Percentiles rank a stretch among this genome's conserved stretches.
Conservation (phyloP, 1,140 invertebrate species). For the Pseudomyrmex dendroicus region DNA sequence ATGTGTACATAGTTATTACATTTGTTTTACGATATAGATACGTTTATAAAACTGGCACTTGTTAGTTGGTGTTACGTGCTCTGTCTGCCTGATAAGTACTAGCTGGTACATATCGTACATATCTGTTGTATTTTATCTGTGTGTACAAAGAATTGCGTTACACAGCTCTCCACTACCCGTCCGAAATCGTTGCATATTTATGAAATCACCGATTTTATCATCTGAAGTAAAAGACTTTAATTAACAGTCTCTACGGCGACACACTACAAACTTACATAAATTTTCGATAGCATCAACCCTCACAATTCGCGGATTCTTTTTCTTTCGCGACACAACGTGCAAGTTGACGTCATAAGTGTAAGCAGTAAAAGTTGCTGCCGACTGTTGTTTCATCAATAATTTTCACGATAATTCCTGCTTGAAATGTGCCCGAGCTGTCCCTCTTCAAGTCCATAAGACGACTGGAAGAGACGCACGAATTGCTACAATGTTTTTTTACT, state of each 20-base stretch:
- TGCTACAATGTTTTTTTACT: too few species aligned
- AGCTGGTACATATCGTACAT: slow-evolving; percentile 45
- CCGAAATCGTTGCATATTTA: slow-evolving; percentile 67
- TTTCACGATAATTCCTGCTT: not conserved
- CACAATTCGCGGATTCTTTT: not conserved
- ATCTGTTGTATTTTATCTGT: slow-evolving; percentile 52
- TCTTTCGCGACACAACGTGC: slow-evolving; percentile 48
- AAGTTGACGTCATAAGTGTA: slow-evolving; percentile 28
- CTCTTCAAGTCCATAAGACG: too few species aligned
- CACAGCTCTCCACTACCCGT: not conserved
- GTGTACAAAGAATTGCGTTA: slow-evolving; percentile 37
- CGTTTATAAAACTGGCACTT: slow-evolving; percentile 59
- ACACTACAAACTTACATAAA: slow-evolving; percentile 57
- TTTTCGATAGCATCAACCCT: slow-evolving; percentile 28
- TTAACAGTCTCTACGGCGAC: slow-evolving; percentile 33
- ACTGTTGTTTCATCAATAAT: not conserved
- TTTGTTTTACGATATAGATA: not conserved
- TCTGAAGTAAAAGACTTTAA: slow-evolving; percentile 15
- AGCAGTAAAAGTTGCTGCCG: slow-evolving; percentile 14
- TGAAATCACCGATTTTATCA: slow-evolving; percentile 54
- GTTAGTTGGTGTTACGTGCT: slow-evolving; percentile 54
- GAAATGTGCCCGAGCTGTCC: not conserved
- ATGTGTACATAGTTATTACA: not conserved
- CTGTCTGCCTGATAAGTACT: slow-evolving; percentile 68
- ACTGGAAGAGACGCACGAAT: too few species aligned